Evolutionary conservation across 2,888 invertebrate genomes (phyloP).

Genomic region (Lasioglossum vierecki): DNA sequence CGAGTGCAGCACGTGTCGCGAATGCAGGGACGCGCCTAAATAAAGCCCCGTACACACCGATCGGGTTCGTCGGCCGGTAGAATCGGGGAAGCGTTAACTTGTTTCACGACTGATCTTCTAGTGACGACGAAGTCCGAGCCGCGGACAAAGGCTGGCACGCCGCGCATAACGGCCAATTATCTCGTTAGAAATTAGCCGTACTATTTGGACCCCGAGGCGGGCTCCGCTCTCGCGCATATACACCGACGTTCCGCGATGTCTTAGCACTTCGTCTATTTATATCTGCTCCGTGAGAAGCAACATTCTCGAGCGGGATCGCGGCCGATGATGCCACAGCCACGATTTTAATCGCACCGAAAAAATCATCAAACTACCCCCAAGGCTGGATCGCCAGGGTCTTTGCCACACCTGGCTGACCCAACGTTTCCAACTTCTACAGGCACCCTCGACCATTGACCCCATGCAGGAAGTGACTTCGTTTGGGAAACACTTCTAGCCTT

Average conservation of each 20-base stretch:
- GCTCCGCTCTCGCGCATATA: constrained; percentile 36
- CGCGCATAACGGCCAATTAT: neutral
- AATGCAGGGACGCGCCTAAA: constrained; percentile 34
- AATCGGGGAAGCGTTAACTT: neutral
- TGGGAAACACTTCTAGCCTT: neutral
- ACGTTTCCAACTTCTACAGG: neutral
- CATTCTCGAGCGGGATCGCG: constrained; percentile 62
- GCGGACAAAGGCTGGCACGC: neutral
- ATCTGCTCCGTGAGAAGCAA: constrained; percentile 59
- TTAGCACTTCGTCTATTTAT: constrained; percentile 71
- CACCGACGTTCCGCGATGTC: constrained; percentile 53
- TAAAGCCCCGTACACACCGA: constrained; percentile 28
- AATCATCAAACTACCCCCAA: neutral
- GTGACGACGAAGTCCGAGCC: neutral
- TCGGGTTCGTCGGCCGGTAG: neutral
- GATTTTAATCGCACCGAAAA: constrained; percentile 19
- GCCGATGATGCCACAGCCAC: constrained; percentile 26
- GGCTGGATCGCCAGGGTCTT: neutral
- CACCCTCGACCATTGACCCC: neutral
- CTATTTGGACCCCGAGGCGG: constrained; percentile 43
- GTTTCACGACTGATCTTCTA: neutral
- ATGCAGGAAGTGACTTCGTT: neutral
- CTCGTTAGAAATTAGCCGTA: constrained; percentile 33
- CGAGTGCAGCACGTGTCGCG: constrained; percentile 46
- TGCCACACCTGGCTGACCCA: neutral